Evolutionary conservation across 2,797 vertebrate species (phyloP).

Genomic region (Amblyraja radiata): DNA sequence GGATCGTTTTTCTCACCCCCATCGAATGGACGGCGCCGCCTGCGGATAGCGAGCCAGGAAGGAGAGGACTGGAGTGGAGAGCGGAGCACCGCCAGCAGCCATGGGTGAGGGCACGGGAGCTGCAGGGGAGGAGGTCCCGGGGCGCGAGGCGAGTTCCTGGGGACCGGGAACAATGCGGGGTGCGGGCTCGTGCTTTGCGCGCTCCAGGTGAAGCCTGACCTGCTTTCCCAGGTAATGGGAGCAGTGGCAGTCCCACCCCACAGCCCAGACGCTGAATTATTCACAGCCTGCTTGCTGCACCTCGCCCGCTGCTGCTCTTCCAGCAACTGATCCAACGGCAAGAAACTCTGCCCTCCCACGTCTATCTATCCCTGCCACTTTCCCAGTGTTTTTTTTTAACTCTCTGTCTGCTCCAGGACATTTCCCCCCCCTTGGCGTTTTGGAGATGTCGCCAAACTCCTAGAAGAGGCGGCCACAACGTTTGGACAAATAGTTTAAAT

Average conservation of each 20-base stretch:
- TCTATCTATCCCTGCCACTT: background rate
- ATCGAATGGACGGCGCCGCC: constrained; percentile 11
- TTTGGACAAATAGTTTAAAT: background rate
- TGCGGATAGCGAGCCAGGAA: background rate
- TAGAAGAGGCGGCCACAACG: background rate
- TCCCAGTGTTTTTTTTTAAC: background rate
- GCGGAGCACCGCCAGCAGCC: background rate
- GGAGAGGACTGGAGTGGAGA: background rate
- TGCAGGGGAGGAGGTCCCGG: background rate
- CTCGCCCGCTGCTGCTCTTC: background rate
- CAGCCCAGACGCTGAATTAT: background rate
- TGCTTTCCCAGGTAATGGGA: background rate
- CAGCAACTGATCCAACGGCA: background rate
- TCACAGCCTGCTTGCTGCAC: background rate
- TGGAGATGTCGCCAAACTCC: background rate
- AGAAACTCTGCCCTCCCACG: background rate
- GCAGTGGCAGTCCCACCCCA: background rate
- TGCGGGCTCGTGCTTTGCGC: background rate
- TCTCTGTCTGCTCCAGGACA: too few species aligned
- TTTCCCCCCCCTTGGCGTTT: background rate
- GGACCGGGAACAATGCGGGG: too few species aligned
- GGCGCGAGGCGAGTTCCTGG: too few species aligned
- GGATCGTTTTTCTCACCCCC: background rate
- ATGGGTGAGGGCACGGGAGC: constrained; percentile 12
- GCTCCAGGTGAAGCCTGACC: background rate